phyloP scores from a whole-genome alignment of 2,113 vertebrate genomes.

The Corydoras sp. region DNA sequence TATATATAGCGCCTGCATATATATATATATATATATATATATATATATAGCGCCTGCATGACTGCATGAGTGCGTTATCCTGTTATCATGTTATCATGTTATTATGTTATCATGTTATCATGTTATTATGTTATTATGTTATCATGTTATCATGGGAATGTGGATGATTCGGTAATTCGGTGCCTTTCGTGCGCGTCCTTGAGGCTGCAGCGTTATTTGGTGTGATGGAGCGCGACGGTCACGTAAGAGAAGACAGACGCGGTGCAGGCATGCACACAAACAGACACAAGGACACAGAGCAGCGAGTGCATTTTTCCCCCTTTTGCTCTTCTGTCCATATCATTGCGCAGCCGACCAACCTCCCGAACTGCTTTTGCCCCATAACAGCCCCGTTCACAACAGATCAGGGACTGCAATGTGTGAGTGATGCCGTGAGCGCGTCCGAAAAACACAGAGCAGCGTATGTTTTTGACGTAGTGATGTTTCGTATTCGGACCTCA shows the following conservation, averaged over 20 bases:
- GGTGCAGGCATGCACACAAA: slow-evolving; percentile 6
- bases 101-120: not conserved
- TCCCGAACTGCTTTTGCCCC: too few species aligned
- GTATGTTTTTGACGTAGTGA: too few species aligned
- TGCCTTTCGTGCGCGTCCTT: slow-evolving; percentile 37
- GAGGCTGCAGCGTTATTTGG: slow-evolving; percentile 16
- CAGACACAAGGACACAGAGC: slow-evolving; percentile 3
- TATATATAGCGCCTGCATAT: not conserved
- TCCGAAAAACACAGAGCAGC: too few species aligned
- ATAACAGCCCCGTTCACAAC: too few species aligned
- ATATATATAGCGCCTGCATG: not conserved
- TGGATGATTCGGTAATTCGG: not conserved
- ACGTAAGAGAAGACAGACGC: slow-evolving; percentile 17
- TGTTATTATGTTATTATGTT: not conserved
- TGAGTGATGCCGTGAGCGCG: too few species aligned
- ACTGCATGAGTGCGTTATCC: too few species aligned
- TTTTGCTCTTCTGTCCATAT: too few species aligned
- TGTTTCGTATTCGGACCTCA: too few species aligned
- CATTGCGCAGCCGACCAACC: too few species aligned
- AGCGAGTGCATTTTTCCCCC: not conserved
- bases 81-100: not conserved
- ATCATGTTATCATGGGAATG: too few species aligned
- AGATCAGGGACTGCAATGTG: too few species aligned
- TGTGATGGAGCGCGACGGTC: slow-evolving; percentile 37
- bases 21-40: not conserved